phyloP scores from a whole-genome alignment of 2,113 vertebrate species.

The Terrapene triunguis region DNA sequence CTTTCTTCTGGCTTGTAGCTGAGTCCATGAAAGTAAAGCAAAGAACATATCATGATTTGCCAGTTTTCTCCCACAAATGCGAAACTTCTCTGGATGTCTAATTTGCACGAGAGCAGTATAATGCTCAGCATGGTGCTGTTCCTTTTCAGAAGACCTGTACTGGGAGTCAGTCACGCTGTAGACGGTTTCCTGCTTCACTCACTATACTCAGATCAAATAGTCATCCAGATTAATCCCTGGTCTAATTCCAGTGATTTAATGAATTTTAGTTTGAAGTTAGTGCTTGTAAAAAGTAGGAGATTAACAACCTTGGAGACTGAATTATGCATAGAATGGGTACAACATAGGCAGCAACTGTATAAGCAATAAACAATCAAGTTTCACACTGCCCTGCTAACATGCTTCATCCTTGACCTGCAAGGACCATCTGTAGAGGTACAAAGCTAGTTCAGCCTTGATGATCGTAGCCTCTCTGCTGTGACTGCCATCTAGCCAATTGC shows the following conservation, averaged over 20 bases:
- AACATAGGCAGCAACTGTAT: not conserved
- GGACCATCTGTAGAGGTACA: not conserved
- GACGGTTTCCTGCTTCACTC: constrained; percentile 10
- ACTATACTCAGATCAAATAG: not conserved
- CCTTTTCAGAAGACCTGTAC: not conserved
- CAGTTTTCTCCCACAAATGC: not conserved
- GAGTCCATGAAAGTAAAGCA: not conserved
- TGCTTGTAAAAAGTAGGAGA: not conserved
- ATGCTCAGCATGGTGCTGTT: rapidly evolving
- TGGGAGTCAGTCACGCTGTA: not conserved
- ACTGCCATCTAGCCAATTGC: not conserved
- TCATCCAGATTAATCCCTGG: rapidly evolving
- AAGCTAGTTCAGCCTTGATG: not conserved
- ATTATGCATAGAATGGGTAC: not conserved
- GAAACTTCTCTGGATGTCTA: not conserved
- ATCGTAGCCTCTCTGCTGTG: not conserved
- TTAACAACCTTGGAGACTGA: not conserved
- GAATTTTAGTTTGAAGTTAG: not conserved
- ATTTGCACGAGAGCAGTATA: rapidly evolving
- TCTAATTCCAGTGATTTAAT: not conserved
- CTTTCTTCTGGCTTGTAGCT: not conserved
- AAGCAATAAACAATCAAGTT: not conserved
- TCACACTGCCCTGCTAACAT: not conserved
- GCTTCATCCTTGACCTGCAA: not conserved
- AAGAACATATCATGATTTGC: not conserved